Evolutionary conservation across 2,797 vertebrate genomes (phyloP).

Genomic region (Gymnoscopelus microlampas): DNA sequence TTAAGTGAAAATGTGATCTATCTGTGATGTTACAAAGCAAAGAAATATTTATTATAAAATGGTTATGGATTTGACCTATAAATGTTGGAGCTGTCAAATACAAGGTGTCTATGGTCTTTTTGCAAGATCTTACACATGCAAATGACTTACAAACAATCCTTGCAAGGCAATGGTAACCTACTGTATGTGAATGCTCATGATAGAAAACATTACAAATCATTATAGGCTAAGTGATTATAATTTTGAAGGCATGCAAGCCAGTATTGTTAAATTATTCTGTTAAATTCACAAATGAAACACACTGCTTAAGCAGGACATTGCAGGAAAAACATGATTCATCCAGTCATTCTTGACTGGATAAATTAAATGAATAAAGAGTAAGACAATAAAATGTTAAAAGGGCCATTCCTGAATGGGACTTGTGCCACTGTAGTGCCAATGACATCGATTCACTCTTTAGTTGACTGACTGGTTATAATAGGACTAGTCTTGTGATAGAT

Average conservation of each 20-base stretch:
- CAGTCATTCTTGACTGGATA: constrained; percentile 10
- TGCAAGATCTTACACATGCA: constrained; percentile 54
- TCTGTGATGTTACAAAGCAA: constrained; percentile 20
- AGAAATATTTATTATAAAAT: constrained; percentile 36
- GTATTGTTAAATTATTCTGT: constrained; percentile 39
- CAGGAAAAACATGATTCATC: too few relatives aligned
- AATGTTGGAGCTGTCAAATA: not conserved
- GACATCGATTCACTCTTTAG: constrained; percentile 10
- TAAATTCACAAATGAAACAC: not conserved
- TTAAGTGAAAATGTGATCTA: constrained; percentile 84
- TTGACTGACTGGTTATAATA: not conserved
- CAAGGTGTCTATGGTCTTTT: constrained; percentile 17
- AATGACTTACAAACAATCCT: constrained; percentile 31
- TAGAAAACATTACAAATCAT: constrained; percentile 25
- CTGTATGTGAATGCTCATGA: constrained; percentile 10
- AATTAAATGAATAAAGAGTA: not conserved
- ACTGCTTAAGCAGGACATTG: too few relatives aligned
- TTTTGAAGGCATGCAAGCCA: constrained; percentile 49
- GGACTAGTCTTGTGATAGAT: not conserved
- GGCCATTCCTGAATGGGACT: too few relatives aligned
- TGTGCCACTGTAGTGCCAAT: constrained; percentile 35
- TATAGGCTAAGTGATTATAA: constrained; percentile 24
- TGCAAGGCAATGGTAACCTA: constrained; percentile 10
- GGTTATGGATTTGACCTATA: not conserved
- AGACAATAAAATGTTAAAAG: constrained; percentile 7